Evolutionary conservation across 2,113 vertebrate species (phyloP).

Genomic region (Manacus vitellinus): DNA sequence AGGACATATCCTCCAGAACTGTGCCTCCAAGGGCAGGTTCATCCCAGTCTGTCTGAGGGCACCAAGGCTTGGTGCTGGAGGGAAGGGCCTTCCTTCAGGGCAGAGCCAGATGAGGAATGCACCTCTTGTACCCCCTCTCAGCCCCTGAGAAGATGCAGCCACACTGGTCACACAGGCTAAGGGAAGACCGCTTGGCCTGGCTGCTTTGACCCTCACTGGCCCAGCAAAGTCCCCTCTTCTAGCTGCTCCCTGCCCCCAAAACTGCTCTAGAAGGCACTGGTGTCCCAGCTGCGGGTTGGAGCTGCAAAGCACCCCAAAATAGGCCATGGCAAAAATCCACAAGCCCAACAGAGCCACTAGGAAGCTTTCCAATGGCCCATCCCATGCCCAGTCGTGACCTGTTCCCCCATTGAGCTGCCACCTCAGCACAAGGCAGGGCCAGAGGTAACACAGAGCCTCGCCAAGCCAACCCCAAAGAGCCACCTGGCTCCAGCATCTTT

Average conservation of each 20-base stretch:
- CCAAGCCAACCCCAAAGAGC: not conserved
- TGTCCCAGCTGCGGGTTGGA: fast-evolving
- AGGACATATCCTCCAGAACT: not conserved
- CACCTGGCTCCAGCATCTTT: not conserved
- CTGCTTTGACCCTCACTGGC: not conserved
- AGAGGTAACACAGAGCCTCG: not conserved
- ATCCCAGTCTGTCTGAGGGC: fast-evolving
- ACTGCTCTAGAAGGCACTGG: not conserved
- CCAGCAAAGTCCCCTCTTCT: not conserved
- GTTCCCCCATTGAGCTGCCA: not conserved
- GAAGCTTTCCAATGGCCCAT: not conserved
- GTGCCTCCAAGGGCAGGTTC: not conserved
- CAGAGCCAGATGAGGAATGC: fast-evolving
- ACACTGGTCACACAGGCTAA: fast-evolving
- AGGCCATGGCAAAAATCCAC: fast-evolving
- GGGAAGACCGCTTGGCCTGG: not conserved
- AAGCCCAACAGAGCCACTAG: not conserved
- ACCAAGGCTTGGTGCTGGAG: not conserved
- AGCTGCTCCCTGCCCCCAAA: not conserved
- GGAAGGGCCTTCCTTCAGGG: not conserved
- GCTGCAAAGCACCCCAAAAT: not conserved
- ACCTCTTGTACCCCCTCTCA: not conserved
- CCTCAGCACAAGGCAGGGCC: not conserved
- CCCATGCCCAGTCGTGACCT: not conserved
- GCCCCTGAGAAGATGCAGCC: not conserved